Evolutionary conservation across 2,888 invertebrate genomes (phyloP).

Genomic region (Tubiluchus corallicola): DNA sequence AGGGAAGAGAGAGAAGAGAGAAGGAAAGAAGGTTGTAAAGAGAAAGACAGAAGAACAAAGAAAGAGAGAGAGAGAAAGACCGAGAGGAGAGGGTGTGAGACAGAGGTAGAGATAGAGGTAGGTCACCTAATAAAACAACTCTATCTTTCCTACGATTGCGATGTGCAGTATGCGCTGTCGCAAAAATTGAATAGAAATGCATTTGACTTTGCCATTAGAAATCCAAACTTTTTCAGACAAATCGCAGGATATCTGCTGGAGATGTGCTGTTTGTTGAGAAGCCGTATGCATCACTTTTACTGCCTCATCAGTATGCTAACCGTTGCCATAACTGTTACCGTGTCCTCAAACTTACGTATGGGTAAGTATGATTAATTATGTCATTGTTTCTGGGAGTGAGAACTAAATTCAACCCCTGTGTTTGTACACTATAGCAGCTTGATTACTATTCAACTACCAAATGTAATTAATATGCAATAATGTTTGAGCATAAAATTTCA

Average conservation of each 20-base stretch:
- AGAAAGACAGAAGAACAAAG: not conserved
- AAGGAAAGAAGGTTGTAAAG: not conserved
- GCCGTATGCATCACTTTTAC: constrained; percentile 55
- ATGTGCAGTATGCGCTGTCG: too few relatives aligned
- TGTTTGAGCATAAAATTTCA: too few relatives aligned
- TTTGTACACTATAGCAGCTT: too few relatives aligned
- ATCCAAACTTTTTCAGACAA: not conserved
- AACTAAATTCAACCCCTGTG: too few relatives aligned
- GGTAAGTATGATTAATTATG: constrained; percentile 16
- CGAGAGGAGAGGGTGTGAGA: not conserved
- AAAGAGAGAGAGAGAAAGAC: constrained; percentile 1
- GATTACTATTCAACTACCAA: too few relatives aligned
- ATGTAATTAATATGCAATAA: too few relatives aligned
- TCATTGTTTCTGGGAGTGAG: too few relatives aligned
- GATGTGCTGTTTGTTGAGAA: constrained; percentile 57
- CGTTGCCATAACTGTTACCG: constrained; percentile 51
- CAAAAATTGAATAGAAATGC: too few relatives aligned
- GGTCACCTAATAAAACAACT: too few relatives aligned
- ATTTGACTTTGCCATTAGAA: too few relatives aligned
- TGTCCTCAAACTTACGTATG: constrained; percentile 39
- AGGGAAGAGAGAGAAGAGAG: not conserved
- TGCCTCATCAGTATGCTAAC: constrained; percentile 35
- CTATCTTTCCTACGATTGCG: too few relatives aligned
- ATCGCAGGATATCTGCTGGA: constrained; percentile 32
- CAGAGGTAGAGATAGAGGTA: not conserved